Percentiles rank a stretch among this genome's conserved stretches.
phyloP scores from a whole-genome alignment of 2,888 invertebrate genomes.

The Tenthredo mesomela region DNA sequence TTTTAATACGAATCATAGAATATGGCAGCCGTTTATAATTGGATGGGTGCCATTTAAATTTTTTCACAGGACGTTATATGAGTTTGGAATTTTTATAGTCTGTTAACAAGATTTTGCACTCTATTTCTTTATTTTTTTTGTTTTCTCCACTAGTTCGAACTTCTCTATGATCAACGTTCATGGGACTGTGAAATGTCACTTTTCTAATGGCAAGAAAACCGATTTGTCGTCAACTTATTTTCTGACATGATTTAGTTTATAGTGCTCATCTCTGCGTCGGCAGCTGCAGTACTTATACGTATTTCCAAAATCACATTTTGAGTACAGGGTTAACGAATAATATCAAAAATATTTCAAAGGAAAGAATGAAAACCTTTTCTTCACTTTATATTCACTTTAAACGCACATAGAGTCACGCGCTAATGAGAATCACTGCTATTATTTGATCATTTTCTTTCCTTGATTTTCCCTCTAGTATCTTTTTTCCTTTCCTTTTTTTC shows the following conservation, averaged over 20 bases:
- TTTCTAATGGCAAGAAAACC: slow-evolving; percentile 7
- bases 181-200: slow-evolving; percentile 7
- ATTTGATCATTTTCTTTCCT: not conserved
- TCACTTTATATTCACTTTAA: not conserved
- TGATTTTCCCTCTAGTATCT: not conserved
- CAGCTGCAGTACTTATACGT: not conserved
- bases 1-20: slow-evolving; percentile 1
- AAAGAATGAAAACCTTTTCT: not conserved
- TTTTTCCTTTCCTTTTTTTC: not conserved
- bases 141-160: not conserved
- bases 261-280: not conserved
- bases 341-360: not conserved
- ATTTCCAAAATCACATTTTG: not conserved
- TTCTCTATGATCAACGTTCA: slow-evolving; percentile 15
- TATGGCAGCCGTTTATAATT: slow-evolving; percentile 22
- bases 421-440: not conserved
- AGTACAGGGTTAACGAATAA: not conserved
- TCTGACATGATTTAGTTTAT: not conserved
- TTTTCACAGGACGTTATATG: not conserved
- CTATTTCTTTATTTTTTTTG: not conserved
- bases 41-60: slow-evolving; percentile 19
- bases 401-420: no score
- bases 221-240: slow-evolving; percentile 21
- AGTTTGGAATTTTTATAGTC: slow-evolving; percentile 31
- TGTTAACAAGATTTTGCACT: slow-evolving; percentile 28